phyloP scores from a whole-genome alignment of 2,797 vertebrate genomes.

The Selene dorsalis region DNA sequence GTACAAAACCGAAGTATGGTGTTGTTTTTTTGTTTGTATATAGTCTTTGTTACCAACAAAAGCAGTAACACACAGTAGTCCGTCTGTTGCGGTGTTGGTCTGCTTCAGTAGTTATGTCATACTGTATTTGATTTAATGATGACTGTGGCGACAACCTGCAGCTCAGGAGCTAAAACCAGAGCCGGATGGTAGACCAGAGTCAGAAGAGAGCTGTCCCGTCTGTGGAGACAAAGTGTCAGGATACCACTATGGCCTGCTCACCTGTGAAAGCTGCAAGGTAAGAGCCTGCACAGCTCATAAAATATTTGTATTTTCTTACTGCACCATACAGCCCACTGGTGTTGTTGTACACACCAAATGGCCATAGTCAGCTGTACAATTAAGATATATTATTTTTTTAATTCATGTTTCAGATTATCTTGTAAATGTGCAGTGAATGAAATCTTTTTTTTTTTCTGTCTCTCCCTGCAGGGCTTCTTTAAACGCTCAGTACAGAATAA shows the following conservation, averaged over 20 bases:
- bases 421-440: background rate
- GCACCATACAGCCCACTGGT: background rate
- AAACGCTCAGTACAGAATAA: conserved; percentile 89
- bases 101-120: background rate
- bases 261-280: conserved; percentile 90
- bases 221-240: conserved; percentile 88
- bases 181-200: conserved; percentile 41
- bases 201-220: conserved; percentile 82
- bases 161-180: conserved; percentile 77
- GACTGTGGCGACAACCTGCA: conserved; percentile 52
- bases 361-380: background rate
- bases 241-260: conserved; percentile 88
- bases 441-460: conserved; percentile 8
- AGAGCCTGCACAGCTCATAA: background rate
- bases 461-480: conserved; percentile 81
- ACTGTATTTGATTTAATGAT: background rate
- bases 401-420: background rate
- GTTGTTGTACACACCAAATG: background rate
- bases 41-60: background rate
- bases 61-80: background rate
- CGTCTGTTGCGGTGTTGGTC: background rate
- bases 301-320: background rate
- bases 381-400: background rate
- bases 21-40: background rate
- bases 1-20: background rate